Percentiles rank a stretch among this genome's conserved stretches.
phyloP scores from a whole-genome alignment of 2,113 vertebrate species.

The Leptosomus discolor region DNA sequence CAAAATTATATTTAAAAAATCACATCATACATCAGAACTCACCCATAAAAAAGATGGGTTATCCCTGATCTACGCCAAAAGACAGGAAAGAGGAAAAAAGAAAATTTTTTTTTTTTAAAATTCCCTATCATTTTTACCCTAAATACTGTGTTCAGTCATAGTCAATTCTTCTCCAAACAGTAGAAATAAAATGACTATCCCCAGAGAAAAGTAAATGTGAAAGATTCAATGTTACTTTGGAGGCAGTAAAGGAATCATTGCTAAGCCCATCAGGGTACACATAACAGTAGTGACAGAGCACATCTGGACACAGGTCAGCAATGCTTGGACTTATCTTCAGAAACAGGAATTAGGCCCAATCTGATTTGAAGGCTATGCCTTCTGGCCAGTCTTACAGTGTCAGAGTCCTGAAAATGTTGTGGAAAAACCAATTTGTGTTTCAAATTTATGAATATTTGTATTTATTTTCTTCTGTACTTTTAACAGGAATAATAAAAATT shows the following conservation, averaged over 20 bases:
- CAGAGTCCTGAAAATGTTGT: neutral
- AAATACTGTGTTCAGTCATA: neutral
- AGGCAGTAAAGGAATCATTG: neutral
- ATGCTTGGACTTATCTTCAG: neutral
- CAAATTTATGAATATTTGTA: neutral
- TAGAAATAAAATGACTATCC: neutral
- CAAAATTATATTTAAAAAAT: neutral
- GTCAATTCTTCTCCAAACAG: neutral
- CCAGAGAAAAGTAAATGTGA: neutral
- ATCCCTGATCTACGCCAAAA: neutral
- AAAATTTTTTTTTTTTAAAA: neutral
- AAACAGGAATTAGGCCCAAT: accelerated
- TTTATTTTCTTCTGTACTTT: neutral
- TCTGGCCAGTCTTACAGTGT: neutral
- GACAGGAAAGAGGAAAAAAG: neutral
- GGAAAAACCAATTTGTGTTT: neutral
- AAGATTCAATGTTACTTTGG: neutral
- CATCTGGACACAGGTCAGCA: neutral
- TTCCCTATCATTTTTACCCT: neutral
- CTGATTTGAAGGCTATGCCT: neutral
- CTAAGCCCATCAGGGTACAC: neutral
- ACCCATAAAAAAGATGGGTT: accelerated
- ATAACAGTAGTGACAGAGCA: neutral
- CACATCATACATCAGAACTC: neutral
- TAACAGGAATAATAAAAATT: neutral